These are phyloP conservation scores for Gobio occitaniae DNA, from an alignment of 2,797 vertebrate genomes.

Conservation along the genomic window DNA sequence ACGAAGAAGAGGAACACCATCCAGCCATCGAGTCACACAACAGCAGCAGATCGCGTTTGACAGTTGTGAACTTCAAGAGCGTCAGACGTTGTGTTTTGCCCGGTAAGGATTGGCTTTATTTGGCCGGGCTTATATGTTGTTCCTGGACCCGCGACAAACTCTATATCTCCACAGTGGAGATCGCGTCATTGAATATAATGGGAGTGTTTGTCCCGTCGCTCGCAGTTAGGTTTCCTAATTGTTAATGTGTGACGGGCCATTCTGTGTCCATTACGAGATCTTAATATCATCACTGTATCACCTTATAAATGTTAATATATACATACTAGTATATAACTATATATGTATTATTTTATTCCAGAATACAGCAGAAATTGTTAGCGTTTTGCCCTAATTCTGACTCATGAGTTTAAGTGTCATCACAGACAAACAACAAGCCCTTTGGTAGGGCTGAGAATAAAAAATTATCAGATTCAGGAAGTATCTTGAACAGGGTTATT, in stretches of 20 bases:
- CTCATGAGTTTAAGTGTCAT: not conserved
- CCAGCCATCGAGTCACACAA: too few species aligned
- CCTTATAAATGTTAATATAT: not conserved
- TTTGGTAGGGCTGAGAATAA: not conserved
- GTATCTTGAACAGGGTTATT: not conserved
- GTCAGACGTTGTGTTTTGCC: constrained; percentile 4
- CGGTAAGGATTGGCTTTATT: constrained; percentile 17
- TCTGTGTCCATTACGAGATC: not conserved
- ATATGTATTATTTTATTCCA: not conserved
- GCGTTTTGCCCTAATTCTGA: not conserved
- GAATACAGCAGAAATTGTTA: not conserved
- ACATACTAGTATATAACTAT: not conserved
- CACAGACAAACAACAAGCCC: not conserved
- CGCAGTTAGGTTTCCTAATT: not conserved
- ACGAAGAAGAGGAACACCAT: not conserved
- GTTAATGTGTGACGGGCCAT: not conserved
- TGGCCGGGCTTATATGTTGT: not conserved
- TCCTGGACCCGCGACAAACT: not conserved
- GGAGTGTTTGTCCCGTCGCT: not conserved
- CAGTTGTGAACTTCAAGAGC: constrained; percentile 4
- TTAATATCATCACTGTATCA: not conserved
- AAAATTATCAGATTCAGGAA: not conserved
- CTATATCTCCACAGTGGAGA: not conserved
- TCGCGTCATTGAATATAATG: not conserved
- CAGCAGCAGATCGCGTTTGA: not conserved